phyloP scores from a whole-genome alignment of 2,888 invertebrate species.

The Amblyteles armatorius region DNA sequence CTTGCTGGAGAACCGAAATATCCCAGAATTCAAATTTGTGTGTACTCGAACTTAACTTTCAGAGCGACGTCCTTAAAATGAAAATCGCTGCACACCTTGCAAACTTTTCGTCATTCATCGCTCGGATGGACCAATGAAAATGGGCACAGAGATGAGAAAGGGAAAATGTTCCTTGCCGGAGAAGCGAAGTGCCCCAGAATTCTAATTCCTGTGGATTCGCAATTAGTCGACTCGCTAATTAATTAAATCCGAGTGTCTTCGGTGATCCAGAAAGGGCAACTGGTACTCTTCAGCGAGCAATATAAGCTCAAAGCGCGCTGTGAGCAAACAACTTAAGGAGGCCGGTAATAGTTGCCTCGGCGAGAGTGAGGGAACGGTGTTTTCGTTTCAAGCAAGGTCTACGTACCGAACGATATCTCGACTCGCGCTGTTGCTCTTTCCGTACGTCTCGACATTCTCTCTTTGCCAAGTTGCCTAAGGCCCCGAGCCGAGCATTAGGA shows the following conservation, averaged over 20 bases:
- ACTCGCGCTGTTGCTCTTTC: conserved; percentile 23
- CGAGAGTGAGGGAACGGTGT: conserved; percentile 47
- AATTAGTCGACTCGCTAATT: conserved; percentile 56
- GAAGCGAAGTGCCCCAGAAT: conserved; percentile 33
- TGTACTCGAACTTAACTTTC: background rate
- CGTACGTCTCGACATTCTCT: conserved; percentile 53
- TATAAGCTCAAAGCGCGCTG: background rate
- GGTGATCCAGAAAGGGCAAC: conserved; percentile 45
- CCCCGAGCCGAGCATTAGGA: conserved; percentile 57
- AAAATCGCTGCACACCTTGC: conserved; percentile 4
- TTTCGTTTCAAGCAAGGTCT: conserved; percentile 43
- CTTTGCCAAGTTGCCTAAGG: conserved; percentile 62
- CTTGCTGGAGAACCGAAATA: background rate
- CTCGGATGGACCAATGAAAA: background rate
- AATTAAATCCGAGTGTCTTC: conserved; percentile 43
- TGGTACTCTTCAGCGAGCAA: conserved; percentile 12
- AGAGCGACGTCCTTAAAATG: background rate
- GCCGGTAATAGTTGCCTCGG: conserved; percentile 22
- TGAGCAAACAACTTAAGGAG: conserved; percentile 41
- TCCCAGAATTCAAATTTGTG: too few species aligned
- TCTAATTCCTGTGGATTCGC: conserved; percentile 35
- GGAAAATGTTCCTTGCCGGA: background rate
- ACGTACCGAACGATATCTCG: conserved; percentile 36
- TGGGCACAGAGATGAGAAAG: background rate
- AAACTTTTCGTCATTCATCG: background rate